Conservation (phyloP, 2,797 vertebrate species). For the Dermochelys coriacea region DNA sequence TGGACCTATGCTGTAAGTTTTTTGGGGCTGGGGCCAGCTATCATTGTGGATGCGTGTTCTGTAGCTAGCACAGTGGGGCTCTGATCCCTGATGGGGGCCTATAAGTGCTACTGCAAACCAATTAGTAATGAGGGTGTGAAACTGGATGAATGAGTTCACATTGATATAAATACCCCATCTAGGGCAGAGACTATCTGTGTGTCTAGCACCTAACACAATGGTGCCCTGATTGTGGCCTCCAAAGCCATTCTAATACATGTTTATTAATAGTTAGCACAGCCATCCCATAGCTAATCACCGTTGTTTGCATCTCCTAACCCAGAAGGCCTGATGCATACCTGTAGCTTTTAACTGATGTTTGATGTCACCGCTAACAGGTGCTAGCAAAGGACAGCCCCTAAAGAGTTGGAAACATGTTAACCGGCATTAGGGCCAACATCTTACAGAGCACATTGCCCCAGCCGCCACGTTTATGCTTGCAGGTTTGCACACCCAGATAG, state of each 20-base stretch:
- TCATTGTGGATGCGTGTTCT: not conserved
- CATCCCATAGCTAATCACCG: not conserved
- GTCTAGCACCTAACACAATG: not conserved
- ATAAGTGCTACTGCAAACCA: not conserved
- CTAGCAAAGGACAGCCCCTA: not conserved
- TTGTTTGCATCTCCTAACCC: not conserved
- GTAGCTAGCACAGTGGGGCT: rapidly evolving
- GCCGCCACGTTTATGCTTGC: not conserved
- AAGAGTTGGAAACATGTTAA: not conserved
- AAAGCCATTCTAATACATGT: rapidly evolving
- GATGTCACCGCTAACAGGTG: not conserved
- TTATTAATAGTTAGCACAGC: not conserved
- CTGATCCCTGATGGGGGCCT: rapidly evolving
- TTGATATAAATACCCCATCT: no score
- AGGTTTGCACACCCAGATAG: not conserved
- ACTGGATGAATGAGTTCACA: rapidly evolving
- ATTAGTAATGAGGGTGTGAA: not conserved
- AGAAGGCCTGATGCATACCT: not conserved
- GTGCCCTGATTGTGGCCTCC: not conserved
- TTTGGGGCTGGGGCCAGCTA: no score
- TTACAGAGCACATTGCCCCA: not conserved
- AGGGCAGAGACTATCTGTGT: no score
- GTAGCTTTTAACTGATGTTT: not conserved
- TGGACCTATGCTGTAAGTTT: rapidly evolving
- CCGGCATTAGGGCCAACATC: not conserved